Base-by-base conservation (phyloP, 2,888 invertebrate species). In the Spilosoma lubricipeda region DNA sequence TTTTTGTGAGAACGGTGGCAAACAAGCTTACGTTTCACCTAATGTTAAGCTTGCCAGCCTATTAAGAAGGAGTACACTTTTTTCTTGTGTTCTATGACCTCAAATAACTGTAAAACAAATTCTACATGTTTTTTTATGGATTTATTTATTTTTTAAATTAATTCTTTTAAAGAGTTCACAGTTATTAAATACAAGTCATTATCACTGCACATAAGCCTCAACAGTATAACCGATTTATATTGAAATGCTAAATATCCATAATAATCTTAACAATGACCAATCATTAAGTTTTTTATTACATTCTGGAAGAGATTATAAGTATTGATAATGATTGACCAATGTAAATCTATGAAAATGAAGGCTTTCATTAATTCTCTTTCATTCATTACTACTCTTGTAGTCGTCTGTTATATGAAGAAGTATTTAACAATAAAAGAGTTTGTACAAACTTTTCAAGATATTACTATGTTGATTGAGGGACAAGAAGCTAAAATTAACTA, bases 261-360 rank as follows among this genome's bases (percentile, higher is more conserved):
- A 45, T 72, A 67, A 63, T 27, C 11, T 20, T 36, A n/a, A 68
- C 63, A 48, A 66, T 56, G 66, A 59, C 66, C 30, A 70, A 70
- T 56, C 18, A 65, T 73, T 70, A 64, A 48, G 36, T 33, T 73
- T 74, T 63, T 67, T 70, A 63, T n/a, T 65, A 66, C 59, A 52
- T 18, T 65, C 2, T 13, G 20, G n/a, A n/a, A 59, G 63, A 45
- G n/a, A 36, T 67, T 73, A 15, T 48, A 59, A 9, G 42, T 72
- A 72, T 3, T 30, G 42, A 42, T n/a, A n/a, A n/a, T n/a, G n/a
- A n/a, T n/a, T n/a, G n/a, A n/a, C n/a, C n/a, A n/a, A n/a, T n/a
- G n/a, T n/a, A n/a, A n/a, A 5, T 30, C 18, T 13, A 63, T 30
- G 1, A 5, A 27, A 3, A 27, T 3, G 9, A 63, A 30, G 7